Percentiles rank a stretch among this genome's conserved stretches.
Evolutionary conservation across 2,888 invertebrate species (phyloP).

Genomic region (Eurois occulta): DNA sequence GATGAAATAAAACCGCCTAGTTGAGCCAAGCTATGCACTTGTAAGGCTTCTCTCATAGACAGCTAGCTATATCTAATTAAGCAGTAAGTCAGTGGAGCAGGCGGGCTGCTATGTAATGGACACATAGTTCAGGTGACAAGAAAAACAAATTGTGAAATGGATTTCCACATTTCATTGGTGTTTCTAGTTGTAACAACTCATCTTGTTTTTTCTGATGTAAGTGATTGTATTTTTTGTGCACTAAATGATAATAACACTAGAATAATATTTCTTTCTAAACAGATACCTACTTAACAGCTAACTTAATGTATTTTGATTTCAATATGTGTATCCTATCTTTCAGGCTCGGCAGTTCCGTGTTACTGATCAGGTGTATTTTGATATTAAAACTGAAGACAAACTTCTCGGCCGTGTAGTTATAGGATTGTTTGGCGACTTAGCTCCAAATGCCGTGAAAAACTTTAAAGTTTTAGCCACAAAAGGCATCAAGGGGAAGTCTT

Average conservation of each 20-base stretch:
- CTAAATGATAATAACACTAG: neutral
- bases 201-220: slow-evolving; percentile 67
- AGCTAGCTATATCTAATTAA: slow-evolving; percentile 61
- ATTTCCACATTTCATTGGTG: slow-evolving; percentile 60
- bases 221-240: slow-evolving; percentile 43
- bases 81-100: slow-evolving; percentile 49
- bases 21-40: slow-evolving; percentile 31
- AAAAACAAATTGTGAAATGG: slow-evolving; percentile 59
- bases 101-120: slow-evolving; percentile 33
- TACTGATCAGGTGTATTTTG: slow-evolving; percentile 95
- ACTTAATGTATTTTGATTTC: neutral
- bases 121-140: slow-evolving; percentile 33
- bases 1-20: slow-evolving; percentile 24
- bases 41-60: slow-evolving; percentile 59
- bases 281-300: neutral
- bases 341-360: slow-evolving; percentile 92
- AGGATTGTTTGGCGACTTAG: slow-evolving; percentile 96
- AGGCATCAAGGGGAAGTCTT: slow-evolving; percentile 94
- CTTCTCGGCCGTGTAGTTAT: slow-evolving; percentile 94
- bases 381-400: slow-evolving; percentile 94
- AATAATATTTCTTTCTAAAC: neutral
- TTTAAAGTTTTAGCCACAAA: slow-evolving; percentile 95
- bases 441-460: slow-evolving; percentile 96
- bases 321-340: slow-evolving; percentile 53
- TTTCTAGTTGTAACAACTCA: slow-evolving; percentile 62